Base-by-base conservation (phyloP, 2,797 vertebrate genomes). In the Pelobates cultripes region DNA sequence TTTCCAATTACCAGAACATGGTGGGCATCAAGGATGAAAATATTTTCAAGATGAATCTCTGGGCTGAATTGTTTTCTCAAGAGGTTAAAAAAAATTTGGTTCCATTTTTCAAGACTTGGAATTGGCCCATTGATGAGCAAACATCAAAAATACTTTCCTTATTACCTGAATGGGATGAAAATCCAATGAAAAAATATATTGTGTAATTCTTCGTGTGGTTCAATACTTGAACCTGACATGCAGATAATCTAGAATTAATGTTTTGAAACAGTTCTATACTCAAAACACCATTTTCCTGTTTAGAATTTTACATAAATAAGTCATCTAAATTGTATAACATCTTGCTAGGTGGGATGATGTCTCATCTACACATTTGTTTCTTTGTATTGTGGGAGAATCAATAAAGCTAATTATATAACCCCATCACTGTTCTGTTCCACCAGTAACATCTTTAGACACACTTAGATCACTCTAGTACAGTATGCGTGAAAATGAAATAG, bases 101-200 rank as follows among this genome's bases (percentile, higher is more conserved):
- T 15, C 84, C 86, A 7, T 95, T 95, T 88, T 93, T 95, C 41
- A 93, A 92, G 87, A 82, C 90, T 76, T 95, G 94, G 94, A 89
- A 92, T 17, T 75, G 73, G 73, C 60, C 73, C 60, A 75, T 75
- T 13, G 43, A 75, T 5, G 43, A 75, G 15, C 69, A 55, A 14
- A 47, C 67, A 10, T 4, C 13, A 57, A 13, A 70, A 14, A 70
- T 4, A 6, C 7, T 55, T 42, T 78, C 47, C 3, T n/a, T 40
- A 7, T n/a, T 78, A 40, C 64, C 64, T 13, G 68, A 61, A 47
- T 78, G 76, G 68, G 10, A 44, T 40, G 55, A 69, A 43, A 69
- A 69, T 60, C 76, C 68, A 70, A 69, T 78, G 76, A 53, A 75
- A 9, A 63, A 75, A 63, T 75, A 61, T 61, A 61, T 61, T 14